phyloP scores from a whole-genome alignment of 2,888 invertebrate species.

The Lasius fuliginosus region DNA sequence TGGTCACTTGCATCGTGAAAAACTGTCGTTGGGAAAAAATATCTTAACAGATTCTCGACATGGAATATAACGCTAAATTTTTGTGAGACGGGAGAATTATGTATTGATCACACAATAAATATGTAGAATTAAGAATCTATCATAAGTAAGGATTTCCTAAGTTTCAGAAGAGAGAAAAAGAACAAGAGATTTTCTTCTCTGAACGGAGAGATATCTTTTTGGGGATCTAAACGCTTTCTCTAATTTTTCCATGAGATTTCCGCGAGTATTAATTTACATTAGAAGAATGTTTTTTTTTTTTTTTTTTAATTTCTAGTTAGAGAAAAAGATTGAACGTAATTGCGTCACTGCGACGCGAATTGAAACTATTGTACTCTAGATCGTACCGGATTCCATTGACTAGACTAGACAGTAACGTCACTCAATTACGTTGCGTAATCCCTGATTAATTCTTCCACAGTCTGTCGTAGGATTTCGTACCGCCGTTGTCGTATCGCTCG shows the following conservation, averaged over 20 bases:
- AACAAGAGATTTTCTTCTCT: neutral
- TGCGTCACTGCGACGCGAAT: neutral
- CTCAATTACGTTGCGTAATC: conserved; percentile 64
- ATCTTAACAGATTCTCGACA: neutral
- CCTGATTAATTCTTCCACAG: conserved; percentile 62
- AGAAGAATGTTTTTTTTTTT: neutral
- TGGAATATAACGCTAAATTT: neutral
- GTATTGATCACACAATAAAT: neutral
- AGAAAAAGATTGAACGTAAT: neutral
- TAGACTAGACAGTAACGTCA: conserved; percentile 61
- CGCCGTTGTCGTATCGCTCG: neutral
- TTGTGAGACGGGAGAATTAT: neutral
- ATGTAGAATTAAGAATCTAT: neutral
- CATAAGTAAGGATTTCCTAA: neutral
- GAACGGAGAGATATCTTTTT: neutral
- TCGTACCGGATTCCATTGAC: conserved; percentile 81
- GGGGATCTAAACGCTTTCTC: too few relatives aligned
- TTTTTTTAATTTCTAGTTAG: neutral
- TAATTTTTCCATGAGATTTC: neutral
- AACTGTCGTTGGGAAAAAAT: neutral
- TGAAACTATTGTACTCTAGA: conserved; percentile 69
- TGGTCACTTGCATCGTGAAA: neutral
- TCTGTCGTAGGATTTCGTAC: neutral
- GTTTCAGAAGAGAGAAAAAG: neutral
- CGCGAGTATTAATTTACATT: neutral